These are phyloP conservation scores for Philopotamus ludificatus DNA, from an alignment of 1,140 invertebrate species.

Conservation along the genomic window DNA sequence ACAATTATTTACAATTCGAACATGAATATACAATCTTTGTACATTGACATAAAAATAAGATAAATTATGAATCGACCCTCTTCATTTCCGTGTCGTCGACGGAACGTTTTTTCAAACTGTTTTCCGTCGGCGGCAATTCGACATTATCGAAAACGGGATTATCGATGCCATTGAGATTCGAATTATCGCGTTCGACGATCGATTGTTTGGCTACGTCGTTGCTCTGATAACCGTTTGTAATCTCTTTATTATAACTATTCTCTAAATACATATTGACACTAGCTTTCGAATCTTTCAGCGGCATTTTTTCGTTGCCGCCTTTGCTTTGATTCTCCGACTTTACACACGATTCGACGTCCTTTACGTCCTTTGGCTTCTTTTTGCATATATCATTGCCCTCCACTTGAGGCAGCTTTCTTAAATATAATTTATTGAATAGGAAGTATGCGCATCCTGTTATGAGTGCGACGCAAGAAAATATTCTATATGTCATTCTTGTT, in stretches of 20 bases:
- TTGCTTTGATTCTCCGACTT: slow-evolving; percentile 43
- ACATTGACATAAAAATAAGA: no score
- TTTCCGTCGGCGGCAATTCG: no score
- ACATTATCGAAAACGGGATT: slow-evolving; percentile 54
- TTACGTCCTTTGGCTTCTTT: slow-evolving; percentile 50
- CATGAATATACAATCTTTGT: no score
- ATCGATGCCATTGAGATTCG: slow-evolving; percentile 48
- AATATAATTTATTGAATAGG: slow-evolving; percentile 66
- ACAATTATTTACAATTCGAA: no score
- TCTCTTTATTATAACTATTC: slow-evolving; percentile 27
- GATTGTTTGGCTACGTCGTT: no score
- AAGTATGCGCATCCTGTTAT: slow-evolving; percentile 69
- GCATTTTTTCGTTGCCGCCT: slow-evolving; percentile 44
- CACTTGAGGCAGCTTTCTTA: slow-evolving; percentile 56
- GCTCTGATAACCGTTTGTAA: slow-evolving; percentile 11
- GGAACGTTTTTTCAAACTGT: no score
- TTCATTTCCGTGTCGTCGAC: no score
- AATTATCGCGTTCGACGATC: not conserved
- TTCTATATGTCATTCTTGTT: slow-evolving; percentile 70
- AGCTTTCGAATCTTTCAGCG: slow-evolving; percentile 27
- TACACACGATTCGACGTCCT: slow-evolving; percentile 44
- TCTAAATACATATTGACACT: slow-evolving; percentile 34
- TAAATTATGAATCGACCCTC: no score
- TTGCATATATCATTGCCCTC: slow-evolving; percentile 56
- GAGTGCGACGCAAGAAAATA: slow-evolving; percentile 64